phyloP scores from a whole-genome alignment of 2,113 vertebrate genomes.

The Bostrychus sinensis region DNA sequence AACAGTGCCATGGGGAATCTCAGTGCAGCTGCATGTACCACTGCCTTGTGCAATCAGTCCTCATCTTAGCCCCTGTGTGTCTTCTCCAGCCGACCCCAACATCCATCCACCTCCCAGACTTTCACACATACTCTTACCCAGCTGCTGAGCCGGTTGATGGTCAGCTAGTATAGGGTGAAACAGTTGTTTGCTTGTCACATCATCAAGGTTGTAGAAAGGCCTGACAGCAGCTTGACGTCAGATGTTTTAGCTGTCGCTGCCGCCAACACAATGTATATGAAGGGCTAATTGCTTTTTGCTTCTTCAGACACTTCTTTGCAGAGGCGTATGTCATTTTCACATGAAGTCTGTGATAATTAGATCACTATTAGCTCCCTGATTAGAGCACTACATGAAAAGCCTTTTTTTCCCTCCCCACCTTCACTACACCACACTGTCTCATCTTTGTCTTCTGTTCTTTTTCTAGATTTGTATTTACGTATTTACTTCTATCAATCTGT shows the following conservation, averaged over 20 bases:
- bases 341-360: conserved; percentile 33
- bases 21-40: conserved; percentile 58
- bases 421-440: not conserved
- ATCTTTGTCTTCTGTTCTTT: conserved; percentile 8
- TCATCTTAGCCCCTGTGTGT: conserved; percentile 15
- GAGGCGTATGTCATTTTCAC: conserved; percentile 15
- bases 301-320: conserved; percentile 6
- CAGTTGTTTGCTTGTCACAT: not conserved
- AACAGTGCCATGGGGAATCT: conserved; percentile 62
- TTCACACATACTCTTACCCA: not conserved
- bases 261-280: not conserved
- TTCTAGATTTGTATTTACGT: not conserved
- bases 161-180: not conserved
- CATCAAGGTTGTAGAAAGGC: conserved; percentile 1
- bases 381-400: conserved; percentile 10
- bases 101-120: not conserved
- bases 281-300: conserved; percentile 13
- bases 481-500: conserved; percentile 1
- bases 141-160: not conserved
- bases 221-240: not conserved
- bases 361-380: conserved; percentile 33
- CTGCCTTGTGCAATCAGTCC: conserved; percentile 54
- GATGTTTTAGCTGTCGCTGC: conserved; percentile 9
- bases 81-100: not conserved
- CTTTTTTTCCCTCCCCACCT: not conserved